Percentiles rank a stretch among this genome's conserved stretches.
Evolutionary conservation across 2,888 invertebrate species (phyloP).

Genomic region (Furcula furcula): DNA sequence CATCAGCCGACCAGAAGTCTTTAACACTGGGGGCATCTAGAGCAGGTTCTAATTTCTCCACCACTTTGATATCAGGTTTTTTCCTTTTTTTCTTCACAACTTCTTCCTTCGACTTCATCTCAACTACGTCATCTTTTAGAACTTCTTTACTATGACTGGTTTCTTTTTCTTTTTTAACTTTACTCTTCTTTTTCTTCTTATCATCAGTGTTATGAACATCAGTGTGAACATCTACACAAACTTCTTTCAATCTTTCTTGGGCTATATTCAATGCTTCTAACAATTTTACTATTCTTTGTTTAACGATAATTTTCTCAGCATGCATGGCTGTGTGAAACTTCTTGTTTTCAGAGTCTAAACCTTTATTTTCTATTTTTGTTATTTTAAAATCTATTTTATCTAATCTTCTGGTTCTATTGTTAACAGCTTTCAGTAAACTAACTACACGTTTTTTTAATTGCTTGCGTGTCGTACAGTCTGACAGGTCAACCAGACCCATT

Average conservation of each 20-base stretch:
- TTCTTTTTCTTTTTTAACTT: constrained; percentile 2
- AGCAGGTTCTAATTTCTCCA: constrained; percentile 49
- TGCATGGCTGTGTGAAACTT: constrained; percentile 64
- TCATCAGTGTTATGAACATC: neutral
- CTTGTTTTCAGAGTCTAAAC: constrained; percentile 51
- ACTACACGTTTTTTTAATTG: constrained; percentile 51
- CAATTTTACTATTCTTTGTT: constrained; percentile 49
- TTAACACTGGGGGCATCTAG: constrained; percentile 63
- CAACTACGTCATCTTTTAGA: no score
- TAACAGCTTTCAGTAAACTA: constrained; percentile 49
- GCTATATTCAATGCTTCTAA: constrained; percentile 32
- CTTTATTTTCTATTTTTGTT: constrained; percentile 50
- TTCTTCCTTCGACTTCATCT: constrained; percentile 18
- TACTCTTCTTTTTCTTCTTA: constrained; percentile 9
- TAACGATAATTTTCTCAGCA: constrained; percentile 45
- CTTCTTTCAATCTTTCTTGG: neutral
- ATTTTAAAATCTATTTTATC: constrained; percentile 51
- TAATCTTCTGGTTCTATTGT: constrained; percentile 41
- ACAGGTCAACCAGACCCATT: constrained; percentile 49
- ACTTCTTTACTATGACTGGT: no score
- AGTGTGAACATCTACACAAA: neutral
- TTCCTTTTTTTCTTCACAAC: constrained; percentile 9
- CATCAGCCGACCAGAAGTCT: constrained; percentile 57
- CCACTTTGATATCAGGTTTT: constrained; percentile 34
- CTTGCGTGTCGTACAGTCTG: constrained; percentile 49